Conservation (phyloP, 2,797 vertebrate species). For the Urocyon cinereoargenteus region DNA sequence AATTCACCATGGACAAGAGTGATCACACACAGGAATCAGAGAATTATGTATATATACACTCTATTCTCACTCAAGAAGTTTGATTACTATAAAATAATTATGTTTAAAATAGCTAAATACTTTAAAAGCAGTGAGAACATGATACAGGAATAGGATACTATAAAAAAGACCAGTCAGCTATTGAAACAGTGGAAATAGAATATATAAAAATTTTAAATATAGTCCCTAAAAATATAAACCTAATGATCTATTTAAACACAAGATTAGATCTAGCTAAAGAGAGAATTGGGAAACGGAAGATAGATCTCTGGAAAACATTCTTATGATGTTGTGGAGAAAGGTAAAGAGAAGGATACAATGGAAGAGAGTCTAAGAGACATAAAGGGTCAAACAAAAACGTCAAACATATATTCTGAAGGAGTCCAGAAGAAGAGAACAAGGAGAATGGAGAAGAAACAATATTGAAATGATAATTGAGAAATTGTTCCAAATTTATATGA, state of each 20-base stretch:
- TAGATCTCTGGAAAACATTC: background rate
- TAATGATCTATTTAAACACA: slow-evolving; percentile 20
- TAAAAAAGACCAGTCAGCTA: background rate
- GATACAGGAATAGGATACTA: background rate
- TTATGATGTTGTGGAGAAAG: background rate
- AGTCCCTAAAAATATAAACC: slow-evolving; percentile 7
- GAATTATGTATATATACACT: background rate
- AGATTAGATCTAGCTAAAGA: slow-evolving; percentile 62
- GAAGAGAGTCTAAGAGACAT: background rate
- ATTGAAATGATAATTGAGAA: slow-evolving; percentile 39
- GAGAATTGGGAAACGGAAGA: slow-evolving; percentile 54
- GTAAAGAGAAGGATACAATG: background rate
- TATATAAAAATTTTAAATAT: background rate
- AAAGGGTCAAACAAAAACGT: background rate
- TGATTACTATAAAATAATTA: background rate
- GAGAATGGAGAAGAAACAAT: background rate
- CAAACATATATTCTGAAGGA: background rate
- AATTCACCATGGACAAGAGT: background rate
- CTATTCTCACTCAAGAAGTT: background rate
- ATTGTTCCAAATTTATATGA: background rate
- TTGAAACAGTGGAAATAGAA: slow-evolving; percentile 20
- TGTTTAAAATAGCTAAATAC: background rate
- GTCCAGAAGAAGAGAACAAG: background rate
- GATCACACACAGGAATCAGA: background rate
- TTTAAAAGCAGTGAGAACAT: background rate